Percentiles rank a stretch among this genome's conserved stretches.
Evolutionary conservation across 2,888 invertebrate species (phyloP).

Genomic region (Ophioninae sp.): DNA sequence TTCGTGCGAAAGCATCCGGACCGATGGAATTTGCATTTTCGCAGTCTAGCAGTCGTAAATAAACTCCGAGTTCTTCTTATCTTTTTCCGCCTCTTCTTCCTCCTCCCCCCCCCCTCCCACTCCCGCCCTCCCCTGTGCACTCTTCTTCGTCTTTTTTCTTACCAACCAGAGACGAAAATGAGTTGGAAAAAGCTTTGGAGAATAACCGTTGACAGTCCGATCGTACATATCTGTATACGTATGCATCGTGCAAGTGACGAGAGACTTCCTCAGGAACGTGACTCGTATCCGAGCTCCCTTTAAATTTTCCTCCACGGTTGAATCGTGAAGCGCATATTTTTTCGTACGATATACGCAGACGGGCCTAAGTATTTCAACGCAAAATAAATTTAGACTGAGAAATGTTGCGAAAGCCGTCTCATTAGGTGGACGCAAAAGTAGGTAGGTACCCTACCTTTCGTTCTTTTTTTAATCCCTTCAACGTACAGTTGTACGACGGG

Average conservation of each 20-base stretch:
- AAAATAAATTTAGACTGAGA: too few species aligned
- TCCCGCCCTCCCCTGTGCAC: background rate
- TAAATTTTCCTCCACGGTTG: slow-evolving; percentile 40
- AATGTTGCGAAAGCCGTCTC: too few species aligned
- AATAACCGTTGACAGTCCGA: slow-evolving; percentile 36
- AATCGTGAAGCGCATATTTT: slow-evolving; percentile 4
- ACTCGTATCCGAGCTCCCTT: slow-evolving; percentile 45
- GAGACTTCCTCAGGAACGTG: slow-evolving; percentile 38
- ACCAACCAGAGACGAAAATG: slow-evolving; percentile 21
- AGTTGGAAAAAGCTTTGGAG: slow-evolving; percentile 34
- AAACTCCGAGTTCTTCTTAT: slow-evolving; percentile 42
- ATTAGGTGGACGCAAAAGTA: too few species aligned
- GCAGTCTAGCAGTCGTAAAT: slow-evolving; percentile 57
- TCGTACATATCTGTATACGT: background rate
- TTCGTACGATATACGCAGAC: too few species aligned
- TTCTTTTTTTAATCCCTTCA: too few species aligned
- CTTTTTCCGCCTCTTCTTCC: slow-evolving; percentile 14
- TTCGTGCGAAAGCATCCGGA: slow-evolving; percentile 38
- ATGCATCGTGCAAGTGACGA: slow-evolving; percentile 13
- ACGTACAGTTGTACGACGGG: too few species aligned
- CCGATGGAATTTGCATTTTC: slow-evolving; percentile 64
- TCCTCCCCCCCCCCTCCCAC: slow-evolving; percentile 5
- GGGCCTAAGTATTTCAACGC: too few species aligned
- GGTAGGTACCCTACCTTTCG: too few species aligned
- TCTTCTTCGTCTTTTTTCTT: slow-evolving; percentile 7